These are phyloP conservation scores for Monopterus albus DNA, from an alignment of 2,113 vertebrate species.

Conservation along the genomic window DNA sequence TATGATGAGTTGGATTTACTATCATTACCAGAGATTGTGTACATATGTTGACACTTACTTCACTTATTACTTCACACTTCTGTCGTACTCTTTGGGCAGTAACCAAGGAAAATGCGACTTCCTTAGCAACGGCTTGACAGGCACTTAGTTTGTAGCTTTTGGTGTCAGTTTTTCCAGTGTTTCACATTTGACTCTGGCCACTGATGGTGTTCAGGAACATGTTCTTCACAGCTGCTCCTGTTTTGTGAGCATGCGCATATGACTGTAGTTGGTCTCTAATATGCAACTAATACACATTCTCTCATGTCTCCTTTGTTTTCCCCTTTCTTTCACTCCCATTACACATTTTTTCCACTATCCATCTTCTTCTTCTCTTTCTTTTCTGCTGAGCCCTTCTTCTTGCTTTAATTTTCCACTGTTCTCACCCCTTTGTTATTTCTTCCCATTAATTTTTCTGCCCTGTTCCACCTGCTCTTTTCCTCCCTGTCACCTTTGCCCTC, in stretches of 20 bases:
- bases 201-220: conserved; percentile 28
- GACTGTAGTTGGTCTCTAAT: conserved; percentile 11
- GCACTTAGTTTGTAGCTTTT: conserved; percentile 66
- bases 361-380: conserved; percentile 37
- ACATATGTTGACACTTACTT: conserved; percentile 48
- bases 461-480: not conserved
- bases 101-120: conserved; percentile 78
- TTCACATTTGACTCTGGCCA: conserved; percentile 49
- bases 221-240: conserved; percentile 13
- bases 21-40: conserved; percentile 21
- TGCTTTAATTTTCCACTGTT: too few species aligned
- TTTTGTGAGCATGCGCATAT: conserved; percentile 5
- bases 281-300: conserved; percentile 48
- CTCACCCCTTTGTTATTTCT: not conserved
- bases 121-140: conserved; percentile 73
- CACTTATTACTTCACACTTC: conserved; percentile 74
- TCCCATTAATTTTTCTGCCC: not conserved
- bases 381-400: conserved; percentile 6
- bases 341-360: conserved; percentile 40
- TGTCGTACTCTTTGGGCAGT: conserved; percentile 48
- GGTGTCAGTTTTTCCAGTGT: conserved; percentile 76
- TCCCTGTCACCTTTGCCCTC: conserved; percentile 1
- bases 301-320: conserved; percentile 51
- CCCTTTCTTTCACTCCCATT: conserved; percentile 33
- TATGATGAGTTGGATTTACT: conserved; percentile 9